These are phyloP conservation scores for Apis cerana DNA, from an alignment of 1,140 invertebrate genomes.

Conservation along the genomic window DNA sequence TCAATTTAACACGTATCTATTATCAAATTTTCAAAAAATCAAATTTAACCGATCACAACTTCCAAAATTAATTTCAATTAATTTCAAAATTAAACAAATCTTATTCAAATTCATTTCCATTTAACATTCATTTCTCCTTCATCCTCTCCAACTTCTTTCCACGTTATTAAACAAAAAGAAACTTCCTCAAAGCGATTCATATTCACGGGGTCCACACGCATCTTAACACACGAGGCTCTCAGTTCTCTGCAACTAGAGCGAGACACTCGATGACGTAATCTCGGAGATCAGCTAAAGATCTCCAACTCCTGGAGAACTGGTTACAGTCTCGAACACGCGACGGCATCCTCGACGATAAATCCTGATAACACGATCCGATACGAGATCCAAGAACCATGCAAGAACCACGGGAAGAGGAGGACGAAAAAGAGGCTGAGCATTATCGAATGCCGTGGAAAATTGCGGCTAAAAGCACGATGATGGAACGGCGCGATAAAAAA, in stretches of 20 bases:
- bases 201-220: too few species aligned
- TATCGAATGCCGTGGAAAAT: constrained; percentile 30
- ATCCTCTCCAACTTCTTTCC: too few species aligned
- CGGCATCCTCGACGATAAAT: constrained; percentile 19
- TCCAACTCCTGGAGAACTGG: neutral
- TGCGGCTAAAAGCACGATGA: constrained; percentile 13
- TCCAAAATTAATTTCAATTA: neutral
- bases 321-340: too few species aligned
- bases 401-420: neutral
- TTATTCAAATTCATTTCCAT: too few species aligned
- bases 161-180: too few species aligned
- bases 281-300: too few species aligned
- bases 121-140: too few species aligned
- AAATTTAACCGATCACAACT: neutral
- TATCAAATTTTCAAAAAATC: neutral
- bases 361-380: constrained; percentile 13
- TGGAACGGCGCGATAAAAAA: constrained; percentile 35
- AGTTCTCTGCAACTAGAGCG: constrained; percentile 56
- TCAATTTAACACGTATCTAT: neutral
- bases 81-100: neutral
- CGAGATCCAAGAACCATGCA: neutral
- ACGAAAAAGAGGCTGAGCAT: neutral
- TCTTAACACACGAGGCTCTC: neutral
- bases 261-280: constrained; percentile 50
- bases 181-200: neutral